Conservation (phyloP, 2,113 vertebrate species). For the Pogona vitticeps region DNA sequence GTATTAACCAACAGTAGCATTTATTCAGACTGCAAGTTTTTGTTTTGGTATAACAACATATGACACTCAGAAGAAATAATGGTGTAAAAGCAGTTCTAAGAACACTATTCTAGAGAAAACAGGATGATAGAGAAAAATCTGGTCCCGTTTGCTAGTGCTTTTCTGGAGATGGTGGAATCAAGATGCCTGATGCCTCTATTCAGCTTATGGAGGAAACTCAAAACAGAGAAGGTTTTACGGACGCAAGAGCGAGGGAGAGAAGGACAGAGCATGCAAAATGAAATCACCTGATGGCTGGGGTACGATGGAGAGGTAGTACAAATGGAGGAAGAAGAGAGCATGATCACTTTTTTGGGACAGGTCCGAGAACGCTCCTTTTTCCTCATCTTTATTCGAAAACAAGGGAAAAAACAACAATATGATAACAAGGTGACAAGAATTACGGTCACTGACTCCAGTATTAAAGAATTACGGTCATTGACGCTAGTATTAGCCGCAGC, state of each 20-base stretch:
- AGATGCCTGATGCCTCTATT: not conserved
- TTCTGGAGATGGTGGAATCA: not conserved
- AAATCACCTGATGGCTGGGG: conserved; percentile 89
- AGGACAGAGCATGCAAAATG: conserved; percentile 72
- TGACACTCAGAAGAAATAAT: not conserved
- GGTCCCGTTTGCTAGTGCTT: not conserved
- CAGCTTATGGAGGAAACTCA: not conserved
- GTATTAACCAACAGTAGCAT: not conserved
- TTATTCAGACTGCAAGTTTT: not conserved
- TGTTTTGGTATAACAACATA: not conserved
- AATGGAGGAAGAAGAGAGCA: conserved; percentile 85
- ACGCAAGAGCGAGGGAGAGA: conserved; percentile 38
- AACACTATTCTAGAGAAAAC: not conserved
- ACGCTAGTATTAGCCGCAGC: not conserved
- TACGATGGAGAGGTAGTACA: conserved; percentile 78
- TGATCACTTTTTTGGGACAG: conserved; percentile 99
- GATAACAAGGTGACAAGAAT: conserved; percentile 25
- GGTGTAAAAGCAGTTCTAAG: not conserved
- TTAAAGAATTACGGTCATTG: not conserved
- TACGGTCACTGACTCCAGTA: not conserved
- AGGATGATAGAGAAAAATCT: not conserved
- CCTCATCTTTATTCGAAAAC: conserved; percentile 84
- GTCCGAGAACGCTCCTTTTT: conserved; percentile 84
- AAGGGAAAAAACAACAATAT: conserved; percentile 59
- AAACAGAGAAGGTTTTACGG: not conserved